Conservation (phyloP, 1,140 invertebrate species). For the Cryptotermes secundus region DNA sequence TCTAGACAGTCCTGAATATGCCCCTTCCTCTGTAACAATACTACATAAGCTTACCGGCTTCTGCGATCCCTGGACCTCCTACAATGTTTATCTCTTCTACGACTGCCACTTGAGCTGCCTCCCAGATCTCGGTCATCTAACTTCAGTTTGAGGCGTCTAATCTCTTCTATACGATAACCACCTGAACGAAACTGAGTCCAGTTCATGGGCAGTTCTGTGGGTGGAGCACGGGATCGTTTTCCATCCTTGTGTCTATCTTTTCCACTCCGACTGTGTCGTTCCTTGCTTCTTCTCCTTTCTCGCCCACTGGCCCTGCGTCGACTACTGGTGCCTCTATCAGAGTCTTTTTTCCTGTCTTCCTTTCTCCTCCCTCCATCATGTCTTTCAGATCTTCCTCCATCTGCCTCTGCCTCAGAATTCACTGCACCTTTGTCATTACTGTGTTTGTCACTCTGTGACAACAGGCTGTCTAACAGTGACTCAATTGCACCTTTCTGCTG, state of each 20-base stretch:
- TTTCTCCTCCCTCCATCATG: conserved; percentile 7
- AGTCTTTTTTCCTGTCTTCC: not conserved
- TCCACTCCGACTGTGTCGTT: conserved; percentile 28
- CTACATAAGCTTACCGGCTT: conserved; percentile 1
- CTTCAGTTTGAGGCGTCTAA: conserved; percentile 29
- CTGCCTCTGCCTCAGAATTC: not conserved
- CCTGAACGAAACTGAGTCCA: conserved; percentile 22
- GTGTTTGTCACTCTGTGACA: not conserved
- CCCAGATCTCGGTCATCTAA: not conserved
- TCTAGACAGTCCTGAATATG: too few species aligned
- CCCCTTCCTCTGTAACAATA: too few species aligned
- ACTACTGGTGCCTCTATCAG: conserved; percentile 1
- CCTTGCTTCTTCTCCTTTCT: conserved; percentile 22
- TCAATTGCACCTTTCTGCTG: conserved; percentile 26
- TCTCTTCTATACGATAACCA: conserved; percentile 27
- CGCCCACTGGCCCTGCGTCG: not conserved
- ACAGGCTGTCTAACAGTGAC: conserved; percentile 3
- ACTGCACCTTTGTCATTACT: conserved; percentile 2
- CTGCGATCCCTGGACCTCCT: conserved; percentile 13
- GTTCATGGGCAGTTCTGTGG: conserved; percentile 25
- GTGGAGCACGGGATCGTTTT: conserved; percentile 4
- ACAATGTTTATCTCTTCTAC: not conserved
- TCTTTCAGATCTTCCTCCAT: not conserved
- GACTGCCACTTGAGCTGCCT: conserved; percentile 1
- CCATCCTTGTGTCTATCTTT: conserved; percentile 25